Percentiles rank a stretch among this genome's conserved stretches.
These are phyloP conservation scores for Selene dorsalis DNA, from an alignment of 2,797 vertebrate species.

Conservation along the genomic window DNA sequence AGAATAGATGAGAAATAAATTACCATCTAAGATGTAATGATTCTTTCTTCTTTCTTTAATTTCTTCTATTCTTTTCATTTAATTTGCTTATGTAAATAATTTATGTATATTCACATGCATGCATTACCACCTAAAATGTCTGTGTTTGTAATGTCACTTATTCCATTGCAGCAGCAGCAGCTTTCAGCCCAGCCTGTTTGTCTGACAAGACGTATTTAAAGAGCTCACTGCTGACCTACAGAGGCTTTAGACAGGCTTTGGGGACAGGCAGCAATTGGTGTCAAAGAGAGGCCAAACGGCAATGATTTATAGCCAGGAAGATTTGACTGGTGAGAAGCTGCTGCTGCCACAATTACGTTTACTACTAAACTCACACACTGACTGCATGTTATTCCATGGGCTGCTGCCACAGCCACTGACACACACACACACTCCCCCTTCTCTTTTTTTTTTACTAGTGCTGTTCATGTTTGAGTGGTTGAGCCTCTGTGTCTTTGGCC, in stretches of 20 bases:
- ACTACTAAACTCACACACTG: conserved; percentile 68
- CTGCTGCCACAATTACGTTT: conserved; percentile 85
- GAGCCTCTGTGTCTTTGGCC: conserved; percentile 85
- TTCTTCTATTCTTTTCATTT: background rate
- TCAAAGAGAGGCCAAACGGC: conserved; percentile 80
- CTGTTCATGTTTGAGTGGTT: conserved; percentile 87
- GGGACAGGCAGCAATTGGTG: conserved; percentile 79
- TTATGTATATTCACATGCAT: background rate
- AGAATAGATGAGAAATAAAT: no score
- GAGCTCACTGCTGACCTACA: conserved; percentile 65
- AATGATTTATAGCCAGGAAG: conserved; percentile 86
- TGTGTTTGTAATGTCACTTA: conserved; percentile 36
- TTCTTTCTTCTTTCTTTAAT: background rate
- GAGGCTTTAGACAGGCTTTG: conserved; percentile 77
- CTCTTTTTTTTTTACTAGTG: conserved; percentile 77
- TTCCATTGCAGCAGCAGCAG: conserved; percentile 47
- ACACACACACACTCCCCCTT: conserved; percentile 40
- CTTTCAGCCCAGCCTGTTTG: conserved; percentile 56
- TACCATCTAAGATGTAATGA: background rate
- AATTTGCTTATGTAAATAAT: background rate
- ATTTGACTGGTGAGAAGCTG: conserved; percentile 85
- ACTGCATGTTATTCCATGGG: conserved; percentile 65
- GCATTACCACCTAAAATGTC: conserved; percentile 11
- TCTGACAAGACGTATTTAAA: conserved; percentile 74
- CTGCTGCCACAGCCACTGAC: conserved; percentile 39